Base-by-base conservation (phyloP, 1,140 invertebrate species). In the Drosophila orosa region DNA sequence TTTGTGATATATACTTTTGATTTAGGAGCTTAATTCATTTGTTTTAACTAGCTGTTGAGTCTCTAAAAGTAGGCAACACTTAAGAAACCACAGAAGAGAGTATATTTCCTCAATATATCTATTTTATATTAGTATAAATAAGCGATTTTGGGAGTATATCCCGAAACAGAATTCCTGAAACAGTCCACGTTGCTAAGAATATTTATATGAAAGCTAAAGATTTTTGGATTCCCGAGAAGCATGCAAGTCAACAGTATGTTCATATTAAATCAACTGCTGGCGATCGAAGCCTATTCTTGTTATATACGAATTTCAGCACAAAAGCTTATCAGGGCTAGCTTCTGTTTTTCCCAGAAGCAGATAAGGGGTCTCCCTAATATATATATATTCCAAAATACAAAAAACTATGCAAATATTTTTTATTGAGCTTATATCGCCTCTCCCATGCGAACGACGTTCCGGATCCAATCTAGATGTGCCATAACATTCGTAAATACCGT, bases 401-500 rank as follows among this genome's bases (percentile, higher is more conserved):
- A 13, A 1, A 48, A 29, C 9, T 4, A 2, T 19, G 7, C 12
- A 3, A 7, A 7, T 22, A 24, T 44, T 13, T 6, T 48, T 29
- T 29, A 29, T 57, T 13, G 1, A 29, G 7, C 5, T 3, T 31
- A 40, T 1, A 27, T 0, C 3, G 22, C n/a, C 6, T 8, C 24
- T 27, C 15, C 48, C 1, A 17, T 5, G 5, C 31, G 31, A 22
- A 65, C 40, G 1, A 6, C 22, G 3, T 59, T 45, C 13, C 4
- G 3, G 1, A 65, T 65, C 62, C 62, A 65, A 0, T 59, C 22
- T 17, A 65, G 5, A 19, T 65, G 62, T 4, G 39, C n/a, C 62
- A 65, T 65, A 3, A 59, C 55, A n/a, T 65, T 65, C 2, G 62
- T 65, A 9, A 35, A 60, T 0, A 65, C 55, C 13, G 55, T 65